Evolutionary conservation across 2,888 invertebrate genomes (phyloP), one percentile per base, ranked within the genome.

Genomic region (Byasa hedistus): DNA sequence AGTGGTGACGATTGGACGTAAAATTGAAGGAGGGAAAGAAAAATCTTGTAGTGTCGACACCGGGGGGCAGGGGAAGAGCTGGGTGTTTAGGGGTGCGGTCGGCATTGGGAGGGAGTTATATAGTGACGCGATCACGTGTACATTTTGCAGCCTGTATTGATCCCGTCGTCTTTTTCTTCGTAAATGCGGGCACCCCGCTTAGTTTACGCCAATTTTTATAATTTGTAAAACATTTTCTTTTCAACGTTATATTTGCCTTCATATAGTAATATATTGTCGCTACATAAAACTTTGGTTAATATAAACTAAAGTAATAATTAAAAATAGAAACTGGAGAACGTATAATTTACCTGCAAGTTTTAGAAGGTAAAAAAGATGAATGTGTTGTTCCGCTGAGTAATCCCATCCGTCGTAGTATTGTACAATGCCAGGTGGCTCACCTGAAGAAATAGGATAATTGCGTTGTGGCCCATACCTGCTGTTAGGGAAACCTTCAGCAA

Each of bases 71-170:
- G 78, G 81, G 81, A 81, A 80, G 77, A 79, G 75, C 80, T 86
- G 87, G 89, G 84, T 87, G 84, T 85, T 80, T 80, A 84, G 85
- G 87, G 88, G 86, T 81, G 83, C 81, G 81, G 80, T 79, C 81
- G 81, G 82, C 80, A 84, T 85, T 81, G 82, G 85, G 87, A 84
- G 87, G 87, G 86, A 86, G 89, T 87, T 90, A 87, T 89, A 87
- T 89, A 90, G 91, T 90, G 88, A 87, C 87, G 86, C 86, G 90
- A 90, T 89, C 89, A 90, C 89, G 90, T 91, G 89, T 90, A 89
- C 86, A 89, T 89, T 91, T 91, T 91, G 90, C 89, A 89, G 89
- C 85, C 79, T 81, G 89, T 91, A 91, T 90, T 90, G 91, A 91
- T 90, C 84, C 82, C 81, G 82, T 83, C 88, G 87, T 82, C 83